phyloP scores from a whole-genome alignment of 2,113 vertebrate genomes.

The Entomyzon cyanotis region DNA sequence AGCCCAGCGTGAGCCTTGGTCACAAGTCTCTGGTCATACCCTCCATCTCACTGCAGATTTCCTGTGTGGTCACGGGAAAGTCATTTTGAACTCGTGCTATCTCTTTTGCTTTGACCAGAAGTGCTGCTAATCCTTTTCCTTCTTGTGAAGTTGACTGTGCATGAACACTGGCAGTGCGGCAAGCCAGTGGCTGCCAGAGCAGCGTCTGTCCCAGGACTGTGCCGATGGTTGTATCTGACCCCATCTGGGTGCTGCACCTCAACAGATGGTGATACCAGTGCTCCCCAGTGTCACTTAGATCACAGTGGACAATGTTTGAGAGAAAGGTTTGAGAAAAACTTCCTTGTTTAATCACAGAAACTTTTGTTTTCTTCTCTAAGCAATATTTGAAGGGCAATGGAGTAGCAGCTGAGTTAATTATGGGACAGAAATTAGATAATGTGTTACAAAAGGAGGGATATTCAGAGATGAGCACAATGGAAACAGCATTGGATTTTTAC shows the following conservation, averaged over 20 bases:
- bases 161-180: fast-evolving
- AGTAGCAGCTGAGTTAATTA: background rate
- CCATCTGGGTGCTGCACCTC: background rate
- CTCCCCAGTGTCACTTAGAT: background rate
- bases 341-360: background rate
- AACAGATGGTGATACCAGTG: background rate
- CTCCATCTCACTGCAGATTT: background rate
- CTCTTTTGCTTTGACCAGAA: background rate
- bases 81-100: background rate
- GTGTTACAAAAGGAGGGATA: background rate
- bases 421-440: background rate
- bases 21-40: background rate
- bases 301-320: background rate
- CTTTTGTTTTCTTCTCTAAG: background rate
- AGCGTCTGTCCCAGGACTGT: background rate
- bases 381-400: background rate
- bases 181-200: background rate
- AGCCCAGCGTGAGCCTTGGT: background rate
- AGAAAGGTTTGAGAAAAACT: background rate
- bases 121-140: background rate
- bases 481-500: background rate
- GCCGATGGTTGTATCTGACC: background rate
- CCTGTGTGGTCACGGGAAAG: background rate
- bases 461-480: background rate
- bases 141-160: background rate